Evolutionary conservation across 1,140 invertebrate species (phyloP).

Genomic region (Brachionus sp.): DNA sequence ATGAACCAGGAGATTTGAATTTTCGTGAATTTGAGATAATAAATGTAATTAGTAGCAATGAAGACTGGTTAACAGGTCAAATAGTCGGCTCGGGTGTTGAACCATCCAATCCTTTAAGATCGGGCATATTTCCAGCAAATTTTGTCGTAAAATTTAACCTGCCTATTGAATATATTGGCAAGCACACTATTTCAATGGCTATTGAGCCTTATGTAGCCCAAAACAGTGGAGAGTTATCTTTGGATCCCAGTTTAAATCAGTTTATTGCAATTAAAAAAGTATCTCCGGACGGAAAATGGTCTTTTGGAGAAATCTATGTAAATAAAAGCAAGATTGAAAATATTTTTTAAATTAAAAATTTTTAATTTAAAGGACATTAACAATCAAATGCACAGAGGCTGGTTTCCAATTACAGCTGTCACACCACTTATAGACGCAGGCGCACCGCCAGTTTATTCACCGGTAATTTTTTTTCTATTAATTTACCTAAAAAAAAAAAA

Average conservation of each 20-base stretch:
- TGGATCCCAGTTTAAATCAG: conserved; percentile 49
- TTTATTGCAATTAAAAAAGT: conserved; percentile 49
- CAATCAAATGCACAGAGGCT: conserved; percentile 10
- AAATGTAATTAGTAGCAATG: conserved; percentile 64
- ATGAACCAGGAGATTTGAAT: conserved; percentile 81
- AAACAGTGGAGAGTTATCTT: conserved; percentile 48
- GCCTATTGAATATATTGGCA: conserved; percentile 6
- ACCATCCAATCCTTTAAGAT: conserved; percentile 52
- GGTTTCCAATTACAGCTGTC: conserved; percentile 24
- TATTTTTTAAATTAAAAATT: background rate
- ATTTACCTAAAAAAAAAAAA: background rate
- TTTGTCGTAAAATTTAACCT: conserved; percentile 59
- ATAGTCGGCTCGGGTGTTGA: conserved; percentile 65
- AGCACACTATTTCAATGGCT: conserved; percentile 12
- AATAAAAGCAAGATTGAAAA: background rate
- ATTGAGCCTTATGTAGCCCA: conserved; percentile 45
- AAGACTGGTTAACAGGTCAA: conserved; percentile 96
- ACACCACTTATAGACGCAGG: conserved; percentile 5
- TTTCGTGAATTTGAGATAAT: conserved; percentile 88
- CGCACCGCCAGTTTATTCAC: background rate
- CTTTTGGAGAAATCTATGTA: conserved; percentile 31
- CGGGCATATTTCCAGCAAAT: conserved; percentile 81
- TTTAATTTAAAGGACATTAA: background rate
- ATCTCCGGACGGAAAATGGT: conserved; percentile 37
- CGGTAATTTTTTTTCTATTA: background rate